These are phyloP conservation scores for Rhamnusium bicolor DNA, from an alignment of 2,888 invertebrate species.

Conservation along the genomic window DNA sequence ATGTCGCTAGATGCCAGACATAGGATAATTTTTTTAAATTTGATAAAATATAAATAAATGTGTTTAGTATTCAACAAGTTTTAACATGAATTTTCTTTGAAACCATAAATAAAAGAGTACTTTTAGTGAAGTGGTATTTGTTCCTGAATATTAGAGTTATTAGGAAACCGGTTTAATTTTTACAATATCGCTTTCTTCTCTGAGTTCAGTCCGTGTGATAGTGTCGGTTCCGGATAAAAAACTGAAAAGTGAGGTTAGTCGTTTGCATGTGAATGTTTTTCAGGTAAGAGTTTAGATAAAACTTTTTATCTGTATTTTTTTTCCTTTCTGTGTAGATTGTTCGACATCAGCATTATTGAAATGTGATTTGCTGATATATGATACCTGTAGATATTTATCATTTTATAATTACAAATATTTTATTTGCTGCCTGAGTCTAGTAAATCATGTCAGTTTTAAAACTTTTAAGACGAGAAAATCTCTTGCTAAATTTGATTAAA, in stretches of 20 bases:
- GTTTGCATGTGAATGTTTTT: conserved; percentile 10
- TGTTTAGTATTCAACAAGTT: not conserved
- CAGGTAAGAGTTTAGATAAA: not conserved
- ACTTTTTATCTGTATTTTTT: no score
- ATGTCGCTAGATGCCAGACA: no score
- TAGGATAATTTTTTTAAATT: conserved; percentile 16
- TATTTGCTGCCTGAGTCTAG: no score
- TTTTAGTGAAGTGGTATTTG: not conserved
- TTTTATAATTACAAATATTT: no score
- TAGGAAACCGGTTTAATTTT: not conserved
- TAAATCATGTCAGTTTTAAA: no score
- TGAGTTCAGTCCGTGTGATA: not conserved
- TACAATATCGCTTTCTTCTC: not conserved
- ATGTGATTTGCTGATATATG: no score
- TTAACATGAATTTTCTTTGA: not conserved
- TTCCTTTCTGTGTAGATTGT: no score
- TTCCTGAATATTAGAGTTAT: not conserved
- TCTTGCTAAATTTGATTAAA: no score
- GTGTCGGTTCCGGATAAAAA: conserved; percentile 4
- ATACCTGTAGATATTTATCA: no score
- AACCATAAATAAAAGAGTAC: conserved; percentile 6
- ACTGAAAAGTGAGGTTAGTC: conserved; percentile 26
- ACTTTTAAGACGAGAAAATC: no score
- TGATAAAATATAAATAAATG: conserved; percentile 7
- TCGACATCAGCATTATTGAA: no score